phyloP scores from a whole-genome alignment of 2,888 invertebrate species.

The Loripinus fragilis region DNA sequence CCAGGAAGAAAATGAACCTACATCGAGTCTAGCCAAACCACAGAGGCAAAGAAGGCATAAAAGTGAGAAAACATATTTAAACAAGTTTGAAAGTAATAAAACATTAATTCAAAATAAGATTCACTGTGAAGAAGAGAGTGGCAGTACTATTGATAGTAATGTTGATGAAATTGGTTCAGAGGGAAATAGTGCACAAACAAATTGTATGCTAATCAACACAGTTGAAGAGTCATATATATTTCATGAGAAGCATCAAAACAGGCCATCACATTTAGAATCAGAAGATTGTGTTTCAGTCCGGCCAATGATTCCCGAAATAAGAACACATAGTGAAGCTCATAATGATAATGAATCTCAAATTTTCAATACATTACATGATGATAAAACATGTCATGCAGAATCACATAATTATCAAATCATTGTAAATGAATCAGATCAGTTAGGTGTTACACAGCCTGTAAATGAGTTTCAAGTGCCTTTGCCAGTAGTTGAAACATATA shows the following conservation, averaged over 20 bases:
- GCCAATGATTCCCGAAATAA: no score
- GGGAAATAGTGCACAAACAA: no score
- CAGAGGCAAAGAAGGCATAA: conserved; percentile 27
- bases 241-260: no score
- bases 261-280: no score
- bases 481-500: not conserved
- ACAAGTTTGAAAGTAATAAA: not conserved
- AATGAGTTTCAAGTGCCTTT: not conserved
- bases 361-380: no score
- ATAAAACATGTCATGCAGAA: no score
- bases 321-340: no score
- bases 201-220: not conserved
- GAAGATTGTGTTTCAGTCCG: no score
- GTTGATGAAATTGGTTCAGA: no score
- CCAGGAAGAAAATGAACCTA: not conserved
- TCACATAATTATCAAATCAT: not conserved
- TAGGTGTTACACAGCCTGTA: not conserved
- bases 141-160: no score
- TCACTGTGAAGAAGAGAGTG: not conserved
- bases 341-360: no score
- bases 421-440: not conserved
- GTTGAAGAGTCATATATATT: not conserved
- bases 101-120: not conserved
- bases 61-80: not conserved
- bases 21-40: conserved; percentile 16